Base-by-base conservation (phyloP, 92 coral and sea anemone species). In the Hydrozoanthus gracilis region DNA sequence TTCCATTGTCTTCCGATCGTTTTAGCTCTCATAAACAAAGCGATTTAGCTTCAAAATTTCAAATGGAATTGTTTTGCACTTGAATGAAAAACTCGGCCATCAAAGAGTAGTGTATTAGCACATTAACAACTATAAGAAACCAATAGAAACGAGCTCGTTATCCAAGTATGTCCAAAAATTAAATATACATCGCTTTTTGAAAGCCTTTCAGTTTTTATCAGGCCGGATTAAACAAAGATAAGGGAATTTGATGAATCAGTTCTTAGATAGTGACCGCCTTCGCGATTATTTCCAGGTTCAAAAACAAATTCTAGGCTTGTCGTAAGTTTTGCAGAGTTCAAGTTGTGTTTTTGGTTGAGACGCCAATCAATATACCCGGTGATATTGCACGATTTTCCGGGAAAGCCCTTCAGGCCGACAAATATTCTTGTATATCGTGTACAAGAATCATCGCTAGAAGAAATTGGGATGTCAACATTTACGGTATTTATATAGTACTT, bases 1-100 rank as follows among this genome's bases (percentile, higher is more conserved):
- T 78, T 46, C 65, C 17, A 12, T 60, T 78, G 83, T 78, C 39
- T 7, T n/a, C 15, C 51, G 61, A 78, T 62, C 82, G 44, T 16
- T 78, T 78, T 78, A 78, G 83, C 39, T 47, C 69, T 14, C 60
- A 48, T 44, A 58, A 78, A 78, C 48, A 66, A 67, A 67, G 44
- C 60, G 16, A 11, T 61, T 78, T 16, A 6, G 45, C 11, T 16
- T 27, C 18, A 78, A 78, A 27, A 15, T 71, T 44, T 60, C 45
- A 18, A 17, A 78, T 27, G 4, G 65, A 44, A 14, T 39, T 48
- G n/a, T 78, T 78, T 78, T 56, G 71, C 72, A 60, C 61, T 58
- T 78, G 4, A 58, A 60, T 16, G 46, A 8, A 44, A 78, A 48
- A 16, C 48, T 45, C 47, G n/a, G 44, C n/a, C 18, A 78, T 9